Evolutionary conservation across 2,888 invertebrate species (phyloP).

Genomic region (Leptopilina syphax): DNA sequence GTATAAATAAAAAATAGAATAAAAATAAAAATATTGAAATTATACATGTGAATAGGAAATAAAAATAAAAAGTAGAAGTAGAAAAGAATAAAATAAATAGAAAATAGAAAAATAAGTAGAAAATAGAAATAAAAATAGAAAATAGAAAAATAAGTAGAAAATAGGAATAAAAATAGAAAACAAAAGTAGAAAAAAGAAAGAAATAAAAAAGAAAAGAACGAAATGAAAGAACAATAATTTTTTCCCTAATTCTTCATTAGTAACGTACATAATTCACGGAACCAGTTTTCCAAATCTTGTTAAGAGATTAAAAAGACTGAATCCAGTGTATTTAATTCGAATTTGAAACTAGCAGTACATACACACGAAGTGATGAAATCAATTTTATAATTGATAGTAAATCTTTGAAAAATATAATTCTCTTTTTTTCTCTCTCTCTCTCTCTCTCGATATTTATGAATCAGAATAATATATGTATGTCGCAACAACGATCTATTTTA

Average conservation of each 20-base stretch:
- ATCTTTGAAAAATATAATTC: constrained; percentile 8
- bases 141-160: no score
- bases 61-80: no score
- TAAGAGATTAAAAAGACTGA: constrained; percentile 22
- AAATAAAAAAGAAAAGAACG: no score
- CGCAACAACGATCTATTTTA: constrained; percentile 1
- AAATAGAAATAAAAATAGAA: no score
- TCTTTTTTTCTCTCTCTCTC: not conserved
- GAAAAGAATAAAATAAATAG: no score
- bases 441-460: constrained; percentile 17
- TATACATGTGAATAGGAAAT: no score
- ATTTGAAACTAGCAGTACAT: not conserved
- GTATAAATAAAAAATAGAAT: no score
- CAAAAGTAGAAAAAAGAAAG: no score
- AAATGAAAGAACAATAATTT: not conserved
- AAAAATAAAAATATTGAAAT: no score
- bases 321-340: not conserved
- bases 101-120: no score
- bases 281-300: constrained; percentile 31
- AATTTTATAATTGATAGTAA: constrained; percentile 32
- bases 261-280: not conserved
- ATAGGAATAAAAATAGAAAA: no score
- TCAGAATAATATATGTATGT: constrained; percentile 4
- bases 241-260: constrained; percentile 33
- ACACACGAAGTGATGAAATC: constrained; percentile 30